These are phyloP conservation scores for Chloromyia formosa DNA, from an alignment of 2,888 invertebrate genomes.

Conservation along the genomic window DNA sequence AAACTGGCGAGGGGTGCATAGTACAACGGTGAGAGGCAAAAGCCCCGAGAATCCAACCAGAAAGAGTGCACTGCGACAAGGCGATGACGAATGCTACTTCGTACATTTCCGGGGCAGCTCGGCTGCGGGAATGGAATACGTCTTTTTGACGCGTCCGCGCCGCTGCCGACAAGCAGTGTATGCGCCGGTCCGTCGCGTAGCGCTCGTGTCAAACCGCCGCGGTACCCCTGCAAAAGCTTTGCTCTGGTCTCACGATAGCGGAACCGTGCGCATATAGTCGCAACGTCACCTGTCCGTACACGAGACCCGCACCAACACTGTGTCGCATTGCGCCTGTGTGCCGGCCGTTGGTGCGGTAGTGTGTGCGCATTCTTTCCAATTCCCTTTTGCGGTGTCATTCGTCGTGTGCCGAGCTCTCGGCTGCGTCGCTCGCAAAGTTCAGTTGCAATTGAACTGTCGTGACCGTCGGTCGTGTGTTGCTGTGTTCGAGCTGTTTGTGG, in stretches of 20 bases:
- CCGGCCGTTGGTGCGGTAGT: slow-evolving; percentile 64
- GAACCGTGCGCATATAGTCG: not conserved
- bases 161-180: not conserved
- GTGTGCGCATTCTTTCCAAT: slow-evolving; percentile 51
- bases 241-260: no score
- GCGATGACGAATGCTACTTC: no score
- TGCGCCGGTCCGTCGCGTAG: slow-evolving; percentile 3
- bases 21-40: not conserved
- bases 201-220: not conserved
- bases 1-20: slow-evolving; percentile 1
- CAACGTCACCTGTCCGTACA: slow-evolving; percentile 15
- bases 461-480: slow-evolving; percentile 56
- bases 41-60: slow-evolving; percentile 19
- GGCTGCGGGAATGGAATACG: slow-evolving; percentile 1
- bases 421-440: slow-evolving; percentile 50
- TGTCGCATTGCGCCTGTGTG: slow-evolving; percentile 47
- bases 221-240: slow-evolving; percentile 24
- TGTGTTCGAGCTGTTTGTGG: slow-evolving; percentile 5
- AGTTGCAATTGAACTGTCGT: slow-evolving; percentile 59
- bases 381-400: slow-evolving; percentile 46
- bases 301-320: not conserved
- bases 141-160: slow-evolving; percentile 18
- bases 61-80: slow-evolving; percentile 43
- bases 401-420: slow-evolving; percentile 14
- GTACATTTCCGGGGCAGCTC: not conserved